Percentiles rank a stretch among this genome's conserved stretches.
phyloP scores from a whole-genome alignment of 92 coral and sea anemone species.

The Phenganax marumi region DNA sequence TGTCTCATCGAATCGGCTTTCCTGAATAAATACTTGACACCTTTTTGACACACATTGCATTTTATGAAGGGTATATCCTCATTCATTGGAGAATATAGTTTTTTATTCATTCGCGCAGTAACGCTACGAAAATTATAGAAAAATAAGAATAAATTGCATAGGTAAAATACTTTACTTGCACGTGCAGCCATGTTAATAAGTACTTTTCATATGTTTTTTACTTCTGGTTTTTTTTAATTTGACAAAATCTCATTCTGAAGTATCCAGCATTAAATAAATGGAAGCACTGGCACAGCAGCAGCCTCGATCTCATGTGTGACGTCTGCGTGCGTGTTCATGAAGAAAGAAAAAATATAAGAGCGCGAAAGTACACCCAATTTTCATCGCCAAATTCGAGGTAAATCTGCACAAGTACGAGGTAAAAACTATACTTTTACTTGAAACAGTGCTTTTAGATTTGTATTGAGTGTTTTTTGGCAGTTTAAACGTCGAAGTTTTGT shows the following conservation, averaged over 20 bases:
- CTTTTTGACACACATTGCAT: slow-evolving; percentile 94
- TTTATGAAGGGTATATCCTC: slow-evolving; percentile 76
- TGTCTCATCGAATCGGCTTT: slow-evolving; percentile 83
- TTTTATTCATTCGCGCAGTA: slow-evolving; percentile 46
- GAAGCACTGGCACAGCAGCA: not conserved
- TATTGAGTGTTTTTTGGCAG: not conserved
- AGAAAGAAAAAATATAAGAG: not conserved
- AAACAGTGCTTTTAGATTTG: not conserved
- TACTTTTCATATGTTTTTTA: not conserved
- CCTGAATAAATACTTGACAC: slow-evolving; percentile 70
- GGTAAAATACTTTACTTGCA: slow-evolving; percentile 9
- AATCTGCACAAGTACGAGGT: not conserved
- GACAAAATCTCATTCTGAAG: slow-evolving; percentile 3
- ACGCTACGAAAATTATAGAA: slow-evolving; percentile 49
- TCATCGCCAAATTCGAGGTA: not conserved
- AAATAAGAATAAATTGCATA: slow-evolving; percentile 3
- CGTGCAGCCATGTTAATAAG: slow-evolving; percentile 36
- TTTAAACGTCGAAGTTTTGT: slow-evolving; percentile 35
- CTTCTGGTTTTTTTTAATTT: too few relatives aligned
- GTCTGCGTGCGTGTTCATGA: not conserved
- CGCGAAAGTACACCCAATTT: not conserved
- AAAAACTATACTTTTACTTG: not conserved
- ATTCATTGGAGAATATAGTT: slow-evolving; percentile 65
- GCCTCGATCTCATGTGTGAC: too few relatives aligned
- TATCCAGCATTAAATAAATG: not conserved